Evolutionary conservation across 2,888 invertebrate species (phyloP), one percentile per base, ranked within the genome.

Genomic region (Argyra leucocephala): DNA sequence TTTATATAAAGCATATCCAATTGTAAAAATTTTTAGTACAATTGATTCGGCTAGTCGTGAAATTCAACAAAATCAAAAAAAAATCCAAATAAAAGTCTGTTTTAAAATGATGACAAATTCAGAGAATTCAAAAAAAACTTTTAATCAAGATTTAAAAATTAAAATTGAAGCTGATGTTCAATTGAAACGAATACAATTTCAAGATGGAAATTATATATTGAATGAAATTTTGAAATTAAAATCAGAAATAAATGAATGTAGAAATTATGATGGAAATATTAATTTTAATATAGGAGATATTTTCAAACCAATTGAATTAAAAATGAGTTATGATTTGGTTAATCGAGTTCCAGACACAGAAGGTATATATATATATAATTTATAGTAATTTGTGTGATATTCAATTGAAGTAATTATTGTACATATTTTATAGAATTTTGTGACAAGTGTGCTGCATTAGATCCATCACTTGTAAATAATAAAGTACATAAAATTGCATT

Each of bases 1-100:
- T 22, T 61, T 78, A 10, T 75, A 76, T 57, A 71, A 72, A 66
- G 66, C 76, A 10, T 72, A 72, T 67, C 76, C 78, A 9, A 73
- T 77, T 6, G 70, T 74, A 2, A 69, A 67, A 66, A 68, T 74
- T 24, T 64, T 65, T 22, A 69, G 70, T 4, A 64, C 66, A 1
- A 67, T 73, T 2, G 69, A 66, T 37, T 69, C 75, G 6, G 67
- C 65, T 15, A 66, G 71, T 3, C 66, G 66, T 12, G 70, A 71
- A 63, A 70, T 79, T 4, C 72, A 67, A 24, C 63, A 67, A 6
- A 66, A 70, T 22, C 71, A 70, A 59, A 70, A 63, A 1, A 63
- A 62, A 37, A 67, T 74, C 21, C 66, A 65, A 64, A 63, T 72
- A 10, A 66, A 67, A 21, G 68, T 68, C n/a, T 73, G 72, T 66